A percentile compares a stretch with the other conserved stretches of the same genome.
phyloP scores from a whole-genome alignment of 2,113 vertebrate genomes.

The Calypte anna region DNA sequence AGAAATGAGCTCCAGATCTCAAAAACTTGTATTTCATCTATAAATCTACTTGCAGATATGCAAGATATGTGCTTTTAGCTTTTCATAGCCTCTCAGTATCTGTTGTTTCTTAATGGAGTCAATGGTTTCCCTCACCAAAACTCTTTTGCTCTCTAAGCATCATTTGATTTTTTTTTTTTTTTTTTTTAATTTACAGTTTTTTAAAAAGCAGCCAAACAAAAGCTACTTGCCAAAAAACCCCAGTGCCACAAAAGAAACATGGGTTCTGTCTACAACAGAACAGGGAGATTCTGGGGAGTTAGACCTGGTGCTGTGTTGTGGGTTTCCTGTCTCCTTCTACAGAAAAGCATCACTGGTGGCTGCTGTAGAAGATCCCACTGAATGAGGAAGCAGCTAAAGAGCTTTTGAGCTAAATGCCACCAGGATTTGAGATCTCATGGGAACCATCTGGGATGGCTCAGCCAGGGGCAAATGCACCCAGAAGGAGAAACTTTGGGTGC shows the following conservation, averaged over 20 bases:
- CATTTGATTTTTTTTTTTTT: too few species aligned
- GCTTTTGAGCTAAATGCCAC: neutral
- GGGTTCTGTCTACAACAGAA: neutral
- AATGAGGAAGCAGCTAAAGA: neutral
- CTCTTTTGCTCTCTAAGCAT: neutral
- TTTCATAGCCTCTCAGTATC: neutral
- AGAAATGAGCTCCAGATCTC: neutral
- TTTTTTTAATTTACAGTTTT: neutral
- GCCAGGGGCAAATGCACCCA: rapidly evolving
- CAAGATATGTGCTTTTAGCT: neutral
- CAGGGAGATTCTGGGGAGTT: neutral
- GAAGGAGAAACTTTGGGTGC: neutral
- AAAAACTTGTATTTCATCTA: neutral
- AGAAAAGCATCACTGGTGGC: neutral
- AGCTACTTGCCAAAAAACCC: neutral
- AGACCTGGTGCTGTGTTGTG: neutral
- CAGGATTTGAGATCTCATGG: neutral
- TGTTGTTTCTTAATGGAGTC: neutral
- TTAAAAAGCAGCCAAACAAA: neutral
- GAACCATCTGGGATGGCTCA: neutral
- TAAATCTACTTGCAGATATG: neutral
- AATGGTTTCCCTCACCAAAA: neutral
- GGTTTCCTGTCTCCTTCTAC: neutral
- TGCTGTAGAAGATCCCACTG: neutral
- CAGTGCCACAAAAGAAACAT: neutral